These are phyloP conservation scores for Apus apus DNA, from an alignment of 2,113 vertebrate genomes.

Conservation along the genomic window DNA sequence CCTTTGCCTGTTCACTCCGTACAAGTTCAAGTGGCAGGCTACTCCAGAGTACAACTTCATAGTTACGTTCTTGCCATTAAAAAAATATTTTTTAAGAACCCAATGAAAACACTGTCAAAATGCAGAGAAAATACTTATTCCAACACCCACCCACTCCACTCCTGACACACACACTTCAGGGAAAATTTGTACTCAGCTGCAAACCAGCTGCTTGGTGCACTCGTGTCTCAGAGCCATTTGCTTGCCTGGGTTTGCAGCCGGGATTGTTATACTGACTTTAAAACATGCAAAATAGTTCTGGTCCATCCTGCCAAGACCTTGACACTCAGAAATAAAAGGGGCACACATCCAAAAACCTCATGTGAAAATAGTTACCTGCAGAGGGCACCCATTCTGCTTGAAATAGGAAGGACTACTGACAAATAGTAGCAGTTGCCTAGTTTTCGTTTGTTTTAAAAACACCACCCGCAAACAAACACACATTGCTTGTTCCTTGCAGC, in stretches of 20 bases:
- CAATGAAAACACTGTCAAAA: background rate
- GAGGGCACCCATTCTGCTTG: constrained; percentile 42
- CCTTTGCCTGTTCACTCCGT: background rate
- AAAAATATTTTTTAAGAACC: background rate
- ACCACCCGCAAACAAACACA: background rate
- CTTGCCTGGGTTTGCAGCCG: background rate
- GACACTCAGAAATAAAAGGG: background rate
- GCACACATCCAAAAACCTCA: background rate
- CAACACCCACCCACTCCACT: too few species aligned
- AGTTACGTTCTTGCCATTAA: background rate
- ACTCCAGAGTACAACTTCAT: background rate
- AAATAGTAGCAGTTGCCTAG: background rate
- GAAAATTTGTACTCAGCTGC: background rate
- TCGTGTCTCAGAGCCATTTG: background rate
- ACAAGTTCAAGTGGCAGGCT: background rate
- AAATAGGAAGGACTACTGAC: background rate
- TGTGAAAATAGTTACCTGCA: constrained; percentile 30
- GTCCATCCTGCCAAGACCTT: background rate
- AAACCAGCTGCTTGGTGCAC: background rate
- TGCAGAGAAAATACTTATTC: background rate
- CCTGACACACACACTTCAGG: fast-evolving
- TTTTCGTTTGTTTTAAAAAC: background rate
- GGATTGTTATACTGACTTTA: background rate
- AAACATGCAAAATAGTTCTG: background rate
- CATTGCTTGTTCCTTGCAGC: background rate